Conservation (phyloP, 2,888 invertebrate species). For the Caenorhabditis afra region DNA sequence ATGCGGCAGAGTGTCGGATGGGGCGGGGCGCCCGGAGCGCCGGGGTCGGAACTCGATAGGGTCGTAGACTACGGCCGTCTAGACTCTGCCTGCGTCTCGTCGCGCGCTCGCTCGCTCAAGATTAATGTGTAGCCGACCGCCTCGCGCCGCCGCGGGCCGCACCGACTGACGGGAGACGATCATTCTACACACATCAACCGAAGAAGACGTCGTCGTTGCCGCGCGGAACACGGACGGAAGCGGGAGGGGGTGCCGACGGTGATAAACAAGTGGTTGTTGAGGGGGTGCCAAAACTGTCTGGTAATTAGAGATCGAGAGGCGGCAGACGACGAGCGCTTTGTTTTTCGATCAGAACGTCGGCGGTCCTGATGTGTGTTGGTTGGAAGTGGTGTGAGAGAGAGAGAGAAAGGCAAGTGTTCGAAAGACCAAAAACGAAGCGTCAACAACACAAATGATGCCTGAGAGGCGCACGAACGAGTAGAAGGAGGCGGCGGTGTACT, state of each 20-base stretch:
- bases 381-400: too few species aligned
- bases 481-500: background rate
- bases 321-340: background rate
- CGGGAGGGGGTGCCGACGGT: conserved; percentile 2
- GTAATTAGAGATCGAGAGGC: conserved; percentile 4
- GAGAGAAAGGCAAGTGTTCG: background rate
- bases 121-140: conserved; percentile 56
- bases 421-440: too few species aligned
- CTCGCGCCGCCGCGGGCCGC: conserved; percentile 5
- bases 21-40: conserved; percentile 41
- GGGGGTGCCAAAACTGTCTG: conserved; percentile 42
- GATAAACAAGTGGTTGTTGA: conserved; percentile 45
- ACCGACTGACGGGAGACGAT: conserved; percentile 10
- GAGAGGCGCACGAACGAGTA: background rate
- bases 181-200: conserved; percentile 43
- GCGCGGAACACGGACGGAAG: background rate
- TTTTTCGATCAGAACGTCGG: background rate
- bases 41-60: conserved; percentile 57
- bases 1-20: conserved; percentile 21
- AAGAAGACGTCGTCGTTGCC: too few species aligned
- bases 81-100: conserved; percentile 44
- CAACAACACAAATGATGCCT: too few species aligned
- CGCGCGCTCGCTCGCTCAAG: conserved; percentile 22
- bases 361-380: background rate
- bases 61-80: conserved; percentile 53